Conservation (phyloP, 1,140 invertebrate genomes). For the Andricus grossulariae region DNA sequence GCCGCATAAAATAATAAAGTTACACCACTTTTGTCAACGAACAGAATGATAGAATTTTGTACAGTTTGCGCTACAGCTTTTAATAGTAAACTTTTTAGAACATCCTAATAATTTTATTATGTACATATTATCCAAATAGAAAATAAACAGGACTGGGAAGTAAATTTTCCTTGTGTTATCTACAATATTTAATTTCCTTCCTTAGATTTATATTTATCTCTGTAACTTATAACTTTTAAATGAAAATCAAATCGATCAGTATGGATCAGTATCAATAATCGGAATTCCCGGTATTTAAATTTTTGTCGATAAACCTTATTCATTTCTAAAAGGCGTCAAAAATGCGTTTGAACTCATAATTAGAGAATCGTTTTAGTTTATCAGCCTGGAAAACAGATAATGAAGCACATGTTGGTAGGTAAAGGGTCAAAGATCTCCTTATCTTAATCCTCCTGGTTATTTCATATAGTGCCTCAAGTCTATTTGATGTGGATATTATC, state of each 20-base stretch:
- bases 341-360: neutral
- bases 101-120: constrained; percentile 13
- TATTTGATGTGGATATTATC: neutral
- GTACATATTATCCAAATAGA: neutral
- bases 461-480: constrained; percentile 30
- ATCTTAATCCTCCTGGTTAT: constrained; percentile 48
- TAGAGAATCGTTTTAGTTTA: constrained; percentile 32
- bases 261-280: no score
- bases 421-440: constrained; percentile 53
- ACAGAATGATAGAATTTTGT: constrained; percentile 53
- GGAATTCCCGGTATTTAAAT: no score
- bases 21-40: constrained; percentile 38
- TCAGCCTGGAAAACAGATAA: constrained; percentile 17
- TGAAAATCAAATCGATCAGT: no score
- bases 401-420: constrained; percentile 42
- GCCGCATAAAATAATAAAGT: constrained; percentile 43
- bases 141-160: constrained; percentile 19
- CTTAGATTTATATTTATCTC: neutral
- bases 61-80: constrained; percentile 40
- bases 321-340: neutral
- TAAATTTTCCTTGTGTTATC: neutral
- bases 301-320: no score
- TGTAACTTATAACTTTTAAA: no score
- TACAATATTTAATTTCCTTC: neutral
- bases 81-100: constrained; percentile 22